Percentiles rank a stretch among this genome's conserved stretches.
phyloP scores from a whole-genome alignment of 2,797 vertebrate species.

The Lutjanus campechanus region DNA sequence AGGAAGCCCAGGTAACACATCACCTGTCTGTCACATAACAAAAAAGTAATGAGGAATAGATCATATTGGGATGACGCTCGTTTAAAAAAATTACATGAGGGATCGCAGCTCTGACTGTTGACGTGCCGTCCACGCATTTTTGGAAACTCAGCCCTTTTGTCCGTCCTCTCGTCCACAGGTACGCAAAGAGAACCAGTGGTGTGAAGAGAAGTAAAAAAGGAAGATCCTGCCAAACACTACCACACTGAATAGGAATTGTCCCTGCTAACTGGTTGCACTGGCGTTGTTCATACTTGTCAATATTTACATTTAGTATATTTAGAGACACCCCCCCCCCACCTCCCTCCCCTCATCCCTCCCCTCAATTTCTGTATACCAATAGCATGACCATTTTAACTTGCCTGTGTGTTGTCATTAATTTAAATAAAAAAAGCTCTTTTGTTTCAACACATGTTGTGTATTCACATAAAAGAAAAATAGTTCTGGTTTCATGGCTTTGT shows the following conservation, averaged over 20 bases:
- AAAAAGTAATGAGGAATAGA: neutral
- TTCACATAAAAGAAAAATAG: constrained; percentile 47
- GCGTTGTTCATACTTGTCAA: constrained; percentile 98
- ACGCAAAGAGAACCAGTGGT: constrained; percentile 99
- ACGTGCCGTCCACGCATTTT: neutral
- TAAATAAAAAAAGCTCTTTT: constrained; percentile 74
- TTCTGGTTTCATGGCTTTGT: constrained; percentile 58
- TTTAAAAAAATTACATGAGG: neutral
- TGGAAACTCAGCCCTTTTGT: neutral
- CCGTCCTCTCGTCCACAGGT: constrained; percentile 84
- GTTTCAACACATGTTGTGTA: constrained; percentile 61
- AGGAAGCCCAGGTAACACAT: constrained; percentile 95
- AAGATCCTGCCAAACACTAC: constrained; percentile 84
- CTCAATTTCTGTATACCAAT: constrained; percentile 81
- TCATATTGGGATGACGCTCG: neutral
- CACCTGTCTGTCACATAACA: neutral
- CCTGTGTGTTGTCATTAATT: constrained; percentile 89
- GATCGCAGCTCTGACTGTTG: neutral
- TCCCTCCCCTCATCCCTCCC: neutral
- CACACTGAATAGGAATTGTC: constrained; percentile 90
- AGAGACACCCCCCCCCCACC: constrained; percentile 81
- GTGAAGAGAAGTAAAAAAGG: constrained; percentile 95
- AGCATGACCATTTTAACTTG: constrained; percentile 89
- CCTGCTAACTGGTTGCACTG: constrained; percentile 96
- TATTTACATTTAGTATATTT: constrained; percentile 90